A percentile compares a stretch with the other conserved stretches of the same genome.
These are phyloP conservation scores for Pyrgilauda ruficollis DNA, from an alignment of 2,113 vertebrate species.

Conservation along the genomic window DNA sequence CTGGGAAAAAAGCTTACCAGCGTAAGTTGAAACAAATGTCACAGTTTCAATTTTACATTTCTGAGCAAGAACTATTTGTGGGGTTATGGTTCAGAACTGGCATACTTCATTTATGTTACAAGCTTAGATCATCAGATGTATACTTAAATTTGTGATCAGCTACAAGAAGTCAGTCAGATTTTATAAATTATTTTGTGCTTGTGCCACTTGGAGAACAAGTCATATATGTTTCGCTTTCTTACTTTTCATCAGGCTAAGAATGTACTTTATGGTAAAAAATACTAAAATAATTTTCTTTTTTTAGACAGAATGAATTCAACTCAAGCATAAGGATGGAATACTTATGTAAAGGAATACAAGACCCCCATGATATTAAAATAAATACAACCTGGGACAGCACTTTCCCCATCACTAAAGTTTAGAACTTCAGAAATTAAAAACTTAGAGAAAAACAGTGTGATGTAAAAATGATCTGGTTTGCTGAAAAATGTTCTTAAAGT, in stretches of 20 bases:
- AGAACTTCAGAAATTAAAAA: background rate
- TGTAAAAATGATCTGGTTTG: background rate
- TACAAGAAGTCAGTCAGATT: background rate
- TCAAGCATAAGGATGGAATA: background rate
- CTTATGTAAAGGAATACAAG: background rate
- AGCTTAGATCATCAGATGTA: background rate
- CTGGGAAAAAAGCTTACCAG: background rate
- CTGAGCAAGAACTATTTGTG: background rate
- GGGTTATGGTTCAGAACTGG: background rate
- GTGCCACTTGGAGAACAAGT: background rate
- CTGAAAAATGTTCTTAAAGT: background rate
- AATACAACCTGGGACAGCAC: background rate
- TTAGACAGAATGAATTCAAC: background rate
- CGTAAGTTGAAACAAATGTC: background rate
- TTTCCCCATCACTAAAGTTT: background rate
- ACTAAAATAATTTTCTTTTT: background rate
- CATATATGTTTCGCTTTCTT: background rate
- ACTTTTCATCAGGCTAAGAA: background rate
- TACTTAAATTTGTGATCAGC: background rate
- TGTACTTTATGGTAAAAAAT: background rate
- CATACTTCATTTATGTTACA: background rate
- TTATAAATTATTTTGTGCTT: background rate
- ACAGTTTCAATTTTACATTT: background rate
- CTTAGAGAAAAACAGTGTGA: background rate
- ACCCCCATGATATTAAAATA: background rate